Conservation (phyloP, 2,113 vertebrate species). For the Platanista minor region DNA sequence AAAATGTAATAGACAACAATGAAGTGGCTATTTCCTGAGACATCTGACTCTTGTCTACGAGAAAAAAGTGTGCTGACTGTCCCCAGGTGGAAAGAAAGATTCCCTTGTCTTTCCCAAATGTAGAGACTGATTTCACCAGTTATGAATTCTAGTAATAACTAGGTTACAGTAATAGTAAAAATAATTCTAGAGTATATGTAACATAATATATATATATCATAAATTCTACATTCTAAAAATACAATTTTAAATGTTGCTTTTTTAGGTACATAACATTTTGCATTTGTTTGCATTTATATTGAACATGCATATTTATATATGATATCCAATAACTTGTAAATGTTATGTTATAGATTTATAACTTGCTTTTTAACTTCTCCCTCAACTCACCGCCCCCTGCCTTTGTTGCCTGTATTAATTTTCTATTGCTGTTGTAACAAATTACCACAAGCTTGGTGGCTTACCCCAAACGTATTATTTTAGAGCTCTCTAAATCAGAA, state of each 20-base stretch:
- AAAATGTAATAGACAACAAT: background rate
- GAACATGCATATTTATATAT: background rate
- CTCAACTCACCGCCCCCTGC: accelerated
- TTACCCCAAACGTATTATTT: background rate
- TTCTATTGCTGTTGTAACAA: background rate
- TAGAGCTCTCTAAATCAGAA: background rate
- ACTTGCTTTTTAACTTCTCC: background rate
- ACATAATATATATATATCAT: background rate
- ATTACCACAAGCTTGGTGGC: background rate
- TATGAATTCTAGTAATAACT: too few relatives aligned
- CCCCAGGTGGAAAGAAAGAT: background rate
- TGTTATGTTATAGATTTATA: background rate
- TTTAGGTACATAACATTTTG: background rate
- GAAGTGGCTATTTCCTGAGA: background rate
- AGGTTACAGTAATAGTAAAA: background rate
- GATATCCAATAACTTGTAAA: background rate
- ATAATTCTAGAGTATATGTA: background rate
- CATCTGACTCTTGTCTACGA: background rate
- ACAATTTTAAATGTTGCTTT: background rate
- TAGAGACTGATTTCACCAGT: background rate
- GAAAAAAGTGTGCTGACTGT: background rate
- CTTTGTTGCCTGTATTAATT: background rate
- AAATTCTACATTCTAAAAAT: too few relatives aligned
- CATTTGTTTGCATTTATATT: background rate
- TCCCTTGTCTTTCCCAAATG: background rate